Base-by-base conservation (phyloP, 2,113 vertebrate species). In the Ctenodactylus gundi region DNA sequence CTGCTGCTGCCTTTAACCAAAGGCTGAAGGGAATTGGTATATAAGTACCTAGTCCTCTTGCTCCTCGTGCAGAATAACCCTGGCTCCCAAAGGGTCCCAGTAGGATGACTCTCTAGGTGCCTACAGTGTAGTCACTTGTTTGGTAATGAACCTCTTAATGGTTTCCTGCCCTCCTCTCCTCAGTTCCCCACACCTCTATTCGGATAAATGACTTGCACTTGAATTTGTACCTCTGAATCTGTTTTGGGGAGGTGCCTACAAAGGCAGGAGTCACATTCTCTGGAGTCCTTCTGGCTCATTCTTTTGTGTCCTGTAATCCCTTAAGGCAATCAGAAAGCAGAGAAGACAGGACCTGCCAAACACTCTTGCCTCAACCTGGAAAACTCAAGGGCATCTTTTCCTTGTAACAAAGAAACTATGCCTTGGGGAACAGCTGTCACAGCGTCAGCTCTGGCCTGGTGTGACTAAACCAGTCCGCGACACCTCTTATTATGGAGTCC, bases 311-410 rank as follows among this genome's bases (percentile, higher is more conserved):
- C 44, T 82, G n/a, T 58, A 58, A 58, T 85, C 60, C 7, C 0
- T 44, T 18, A 81, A 77, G 84, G 51, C 55, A n/a, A 58, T 65
- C 72, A 60, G 88, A 87, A 75, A 55, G 80, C 62, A 68, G 34
- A 84, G 62, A 77, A 90, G 62, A 65, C 27, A 36, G 27, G 15
- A 25, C 51, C 55, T 92, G 88, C 36, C 55, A 44, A 83, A 57
- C 10, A 46, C 41, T 44, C 75, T 81, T 64, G 86, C 65, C 67
- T 64, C 73, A 51, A 46, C 65, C 60, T 62, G 67, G 62, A 72
- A 95, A 80, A 95, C n/a, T 83, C 95, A 94, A 96, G 82, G 95
- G 82, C 85, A 95, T 89, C 75, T 92, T 95, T 86, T 73, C 88
- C 49, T 57, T 12, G 77, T 64, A 88, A 93, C 27, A 76, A 46